phyloP scores from a whole-genome alignment of 2,888 invertebrate species.

The Nomada flava region DNA sequence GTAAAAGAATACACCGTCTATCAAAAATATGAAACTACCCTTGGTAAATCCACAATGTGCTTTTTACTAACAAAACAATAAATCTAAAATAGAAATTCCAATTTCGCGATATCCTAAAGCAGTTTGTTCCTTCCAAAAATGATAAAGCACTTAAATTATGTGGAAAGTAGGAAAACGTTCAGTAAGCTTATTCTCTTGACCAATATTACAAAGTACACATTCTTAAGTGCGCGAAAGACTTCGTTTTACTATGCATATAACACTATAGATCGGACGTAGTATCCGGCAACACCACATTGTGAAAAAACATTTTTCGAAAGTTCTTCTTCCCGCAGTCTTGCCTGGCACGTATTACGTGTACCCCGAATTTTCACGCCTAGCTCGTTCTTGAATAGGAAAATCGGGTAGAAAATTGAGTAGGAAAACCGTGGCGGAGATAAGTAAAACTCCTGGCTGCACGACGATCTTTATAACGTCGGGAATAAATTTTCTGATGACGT shows the following conservation, averaged over 20 bases:
- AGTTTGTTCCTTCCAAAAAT: too few relatives aligned
- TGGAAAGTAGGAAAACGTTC: too few relatives aligned
- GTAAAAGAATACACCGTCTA: too few relatives aligned
- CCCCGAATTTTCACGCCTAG: background rate
- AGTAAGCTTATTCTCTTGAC: too few relatives aligned
- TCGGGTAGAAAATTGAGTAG: background rate
- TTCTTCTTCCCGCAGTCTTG: conserved; percentile 2
- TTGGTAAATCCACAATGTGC: too few relatives aligned
- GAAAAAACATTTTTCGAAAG: conserved; percentile 34
- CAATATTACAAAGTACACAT: background rate
- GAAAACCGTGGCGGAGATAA: background rate
- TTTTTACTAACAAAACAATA: too few relatives aligned
- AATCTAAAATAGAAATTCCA: too few relatives aligned
- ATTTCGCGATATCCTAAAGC: too few relatives aligned
- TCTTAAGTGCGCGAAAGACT: conserved; percentile 14
- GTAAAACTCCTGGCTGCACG: too few relatives aligned
- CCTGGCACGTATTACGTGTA: background rate
- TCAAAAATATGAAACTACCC: too few relatives aligned
- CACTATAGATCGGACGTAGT: conserved; percentile 15
- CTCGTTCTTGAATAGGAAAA: too few relatives aligned
- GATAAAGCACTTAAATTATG: too few relatives aligned
- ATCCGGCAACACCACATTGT: conserved; percentile 20
- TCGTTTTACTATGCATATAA: conserved; percentile 24
- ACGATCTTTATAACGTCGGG: background rate
- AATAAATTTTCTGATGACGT: background rate